Evolutionary conservation across 2,113 vertebrate species (phyloP).

Genomic region (Scytalopus superciliaris): DNA sequence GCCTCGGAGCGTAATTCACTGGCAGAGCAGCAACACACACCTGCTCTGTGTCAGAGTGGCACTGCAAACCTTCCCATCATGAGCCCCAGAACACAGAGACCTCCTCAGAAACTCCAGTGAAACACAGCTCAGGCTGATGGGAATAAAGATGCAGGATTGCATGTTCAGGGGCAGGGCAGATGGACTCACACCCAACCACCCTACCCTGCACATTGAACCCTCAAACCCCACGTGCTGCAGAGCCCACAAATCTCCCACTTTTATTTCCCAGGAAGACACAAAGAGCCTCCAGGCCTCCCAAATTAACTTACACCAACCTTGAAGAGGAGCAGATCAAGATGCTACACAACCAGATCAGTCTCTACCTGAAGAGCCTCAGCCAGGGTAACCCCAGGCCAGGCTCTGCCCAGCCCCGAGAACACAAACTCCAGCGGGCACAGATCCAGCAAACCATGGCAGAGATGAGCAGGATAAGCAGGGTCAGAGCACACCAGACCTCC

Average conservation of each 20-base stretch:
- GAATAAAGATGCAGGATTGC: neutral
- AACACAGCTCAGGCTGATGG: neutral
- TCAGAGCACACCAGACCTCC: neutral
- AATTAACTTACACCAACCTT: neutral
- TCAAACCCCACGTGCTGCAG: too few species aligned
- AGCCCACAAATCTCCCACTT: neutral
- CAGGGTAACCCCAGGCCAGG: accelerated
- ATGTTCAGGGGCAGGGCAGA: neutral
- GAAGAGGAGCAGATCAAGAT: neutral
- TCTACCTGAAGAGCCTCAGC: neutral
- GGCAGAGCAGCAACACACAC: neutral
- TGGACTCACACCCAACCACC: neutral
- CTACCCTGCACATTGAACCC: neutral
- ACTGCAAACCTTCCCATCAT: neutral
- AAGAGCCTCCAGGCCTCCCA: neutral
- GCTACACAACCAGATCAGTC: neutral
- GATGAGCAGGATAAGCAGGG: neutral
- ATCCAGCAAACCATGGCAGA: neutral
- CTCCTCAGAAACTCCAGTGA: neutral
- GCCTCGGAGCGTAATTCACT: neutral
- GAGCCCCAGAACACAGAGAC: neutral
- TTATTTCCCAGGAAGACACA: neutral
- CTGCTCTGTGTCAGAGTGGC: neutral
- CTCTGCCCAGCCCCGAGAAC: neutral
- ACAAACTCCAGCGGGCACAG: neutral